A percentile compares a stretch with the other conserved stretches of the same genome.
These are phyloP conservation scores for Psix sp. DNA, from an alignment of 1,140 invertebrate genomes.

Conservation along the genomic window DNA sequence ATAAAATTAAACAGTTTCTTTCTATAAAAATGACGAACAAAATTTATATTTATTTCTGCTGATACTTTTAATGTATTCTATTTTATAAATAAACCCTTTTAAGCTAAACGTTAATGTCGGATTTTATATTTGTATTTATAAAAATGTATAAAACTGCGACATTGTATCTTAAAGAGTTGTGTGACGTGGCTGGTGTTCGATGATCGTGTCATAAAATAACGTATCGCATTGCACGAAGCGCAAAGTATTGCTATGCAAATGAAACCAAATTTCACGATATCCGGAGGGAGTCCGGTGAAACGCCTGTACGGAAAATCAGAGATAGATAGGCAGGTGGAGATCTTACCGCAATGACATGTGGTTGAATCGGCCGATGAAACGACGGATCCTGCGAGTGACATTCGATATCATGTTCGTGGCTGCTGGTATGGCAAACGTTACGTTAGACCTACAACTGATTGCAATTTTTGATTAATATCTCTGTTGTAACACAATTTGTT, in stretches of 20 bases:
- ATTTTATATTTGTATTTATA: no score
- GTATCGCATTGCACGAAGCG: conserved; percentile 25
- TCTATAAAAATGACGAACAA: no score
- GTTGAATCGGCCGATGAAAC: conserved; percentile 76
- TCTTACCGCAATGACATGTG: conserved; percentile 77
- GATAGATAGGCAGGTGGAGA: conserved; percentile 68
- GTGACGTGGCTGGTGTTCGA: conserved; percentile 40
- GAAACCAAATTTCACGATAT: conserved; percentile 57
- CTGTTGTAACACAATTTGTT: conserved; percentile 1
- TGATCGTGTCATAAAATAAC: conserved; percentile 33
- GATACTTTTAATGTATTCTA: no score
- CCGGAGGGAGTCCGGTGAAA: conserved; percentile 64
- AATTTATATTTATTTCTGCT: no score
- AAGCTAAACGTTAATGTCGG: no score
- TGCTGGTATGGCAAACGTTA: conserved; percentile 64
- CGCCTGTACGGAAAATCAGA: conserved; percentile 74
- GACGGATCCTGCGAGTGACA: conserved; percentile 77
- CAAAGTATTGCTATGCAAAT: conserved; percentile 48
- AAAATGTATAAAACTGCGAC: no score
- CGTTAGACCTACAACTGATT: conserved; percentile 42
- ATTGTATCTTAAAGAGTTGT: neutral
- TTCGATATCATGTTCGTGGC: conserved; percentile 75
- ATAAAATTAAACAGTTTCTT: no score
- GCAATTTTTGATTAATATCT: conserved; percentile 28
- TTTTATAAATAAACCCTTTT: no score